Base-by-base conservation (phyloP, 2,888 invertebrate species). In the Patella depressa region DNA sequence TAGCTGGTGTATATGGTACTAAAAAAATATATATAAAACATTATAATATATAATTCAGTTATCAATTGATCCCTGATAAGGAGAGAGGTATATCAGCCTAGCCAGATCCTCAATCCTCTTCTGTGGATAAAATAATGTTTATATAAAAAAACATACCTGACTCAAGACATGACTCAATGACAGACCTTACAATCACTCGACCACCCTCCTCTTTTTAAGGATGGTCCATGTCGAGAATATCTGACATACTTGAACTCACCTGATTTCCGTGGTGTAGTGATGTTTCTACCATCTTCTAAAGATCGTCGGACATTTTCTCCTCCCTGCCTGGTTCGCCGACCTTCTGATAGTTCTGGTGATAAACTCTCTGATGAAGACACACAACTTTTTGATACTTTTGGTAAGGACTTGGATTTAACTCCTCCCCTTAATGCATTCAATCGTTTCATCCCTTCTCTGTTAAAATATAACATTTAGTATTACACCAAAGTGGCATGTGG, bases 201-300 rank as follows among this genome's bases (percentile, higher is more conserved):
- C 57, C 75, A 75, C 2, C 71, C 75, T 14, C 34, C 75, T 71
- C 14, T 57, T 15, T 53, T 34, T 53, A 14, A 57, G 74, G 54
- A 29, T 7, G 34, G 4, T 4, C 5, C 5, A 65, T 65, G n/a
- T 19, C n/a, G 11, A 19, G 19, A 65, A 65, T n/a, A 19, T 12
- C 1, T 19, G n/a, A n/a, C 71, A 34, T n/a, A 78, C 69, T 71
- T 53, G 55, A 54, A 24, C 53, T 75, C n/a, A 70, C 57, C 69
- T 45, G 72, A 24, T 65, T 57, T n/a, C 78, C 54, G 15, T 74
- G 76, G n/a, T 70, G 34, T 34, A 70, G 55, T 45, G 7, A 65
- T 53, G 7, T 79, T 76, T 69, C 79, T 29, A 1, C 79, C 69
- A 19, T 82, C 82, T 53, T 81, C 82, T 71, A 76, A 59, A 14